phyloP scores from a whole-genome alignment of 2,113 vertebrate species.

The Charina bottae region DNA sequence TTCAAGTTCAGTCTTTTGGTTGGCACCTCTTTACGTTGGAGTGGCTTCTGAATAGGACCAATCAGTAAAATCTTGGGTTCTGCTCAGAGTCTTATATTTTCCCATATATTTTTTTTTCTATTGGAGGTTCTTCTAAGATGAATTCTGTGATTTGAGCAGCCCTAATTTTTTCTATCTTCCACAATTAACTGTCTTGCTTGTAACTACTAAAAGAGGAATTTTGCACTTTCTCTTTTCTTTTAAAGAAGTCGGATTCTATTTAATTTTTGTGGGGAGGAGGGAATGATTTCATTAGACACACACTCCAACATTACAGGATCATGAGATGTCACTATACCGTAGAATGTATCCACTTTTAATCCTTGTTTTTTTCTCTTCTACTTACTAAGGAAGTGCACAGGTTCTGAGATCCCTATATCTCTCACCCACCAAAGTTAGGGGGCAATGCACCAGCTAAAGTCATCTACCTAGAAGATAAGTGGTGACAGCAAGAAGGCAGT shows the following conservation, averaged over 20 bases:
- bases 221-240: neutral
- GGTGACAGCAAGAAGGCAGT: neutral
- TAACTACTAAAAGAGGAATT: neutral
- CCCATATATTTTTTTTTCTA: neutral
- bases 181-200: neutral
- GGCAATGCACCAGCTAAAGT: too few relatives aligned
- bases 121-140: neutral
- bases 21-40: neutral
- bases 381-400: too few relatives aligned
- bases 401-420: too few relatives aligned
- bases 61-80: neutral
- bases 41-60: neutral
- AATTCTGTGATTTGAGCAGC: neutral
- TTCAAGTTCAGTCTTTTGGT: neutral
- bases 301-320: neutral
- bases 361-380: too few relatives aligned
- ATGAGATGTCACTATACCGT: too few relatives aligned
- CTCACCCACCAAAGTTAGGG: too few relatives aligned
- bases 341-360: too few relatives aligned
- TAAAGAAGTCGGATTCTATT: neutral
- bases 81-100: neutral
- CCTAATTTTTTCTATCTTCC: neutral
- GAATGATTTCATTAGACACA: neutral
- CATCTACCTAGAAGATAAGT: neutral
- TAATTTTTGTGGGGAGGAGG: neutral